Evolutionary conservation across 2,113 vertebrate genomes (phyloP).

Genomic region (Macrotus californicus): DNA sequence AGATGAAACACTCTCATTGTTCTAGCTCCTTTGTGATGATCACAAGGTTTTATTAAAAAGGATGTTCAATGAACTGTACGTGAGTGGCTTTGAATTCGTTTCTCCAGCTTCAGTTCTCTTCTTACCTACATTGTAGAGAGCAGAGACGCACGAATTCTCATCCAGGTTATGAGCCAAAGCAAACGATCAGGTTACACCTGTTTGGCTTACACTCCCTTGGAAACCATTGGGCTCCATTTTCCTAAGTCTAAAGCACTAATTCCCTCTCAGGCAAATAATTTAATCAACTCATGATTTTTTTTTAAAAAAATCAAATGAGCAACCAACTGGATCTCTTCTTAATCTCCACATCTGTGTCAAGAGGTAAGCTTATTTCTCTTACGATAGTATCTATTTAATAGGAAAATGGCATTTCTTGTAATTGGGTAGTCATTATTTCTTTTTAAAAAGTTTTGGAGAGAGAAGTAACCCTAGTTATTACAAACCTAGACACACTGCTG

Average conservation of each 20-base stretch:
- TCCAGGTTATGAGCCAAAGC: constrained; percentile 60
- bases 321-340: constrained; percentile 29
- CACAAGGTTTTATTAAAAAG: constrained; percentile 32
- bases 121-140: constrained; percentile 17
- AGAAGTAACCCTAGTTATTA: not conserved
- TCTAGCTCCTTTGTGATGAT: not conserved
- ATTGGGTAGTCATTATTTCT: not conserved
- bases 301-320: constrained; percentile 49
- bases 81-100: constrained; percentile 38
- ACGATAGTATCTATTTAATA: constrained; percentile 16
- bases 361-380: constrained; percentile 70
- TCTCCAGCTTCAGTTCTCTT: constrained; percentile 24
- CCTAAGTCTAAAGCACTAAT: constrained; percentile 51
- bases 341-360: constrained; percentile 22
- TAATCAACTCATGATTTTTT: not conserved
- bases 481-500: not conserved
- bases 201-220: constrained; percentile 74
- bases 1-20: constrained; percentile 33
- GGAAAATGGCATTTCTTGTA: not conserved
- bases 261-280: constrained; percentile 56
- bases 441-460: not conserved
- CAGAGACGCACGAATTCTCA: not conserved
- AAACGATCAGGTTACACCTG: constrained; percentile 75
- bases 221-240: constrained; percentile 67
- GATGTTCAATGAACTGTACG: not conserved